Evolutionary conservation across 2,888 invertebrate species (phyloP).

Genomic region (Caenorhabditis parvicauda): DNA sequence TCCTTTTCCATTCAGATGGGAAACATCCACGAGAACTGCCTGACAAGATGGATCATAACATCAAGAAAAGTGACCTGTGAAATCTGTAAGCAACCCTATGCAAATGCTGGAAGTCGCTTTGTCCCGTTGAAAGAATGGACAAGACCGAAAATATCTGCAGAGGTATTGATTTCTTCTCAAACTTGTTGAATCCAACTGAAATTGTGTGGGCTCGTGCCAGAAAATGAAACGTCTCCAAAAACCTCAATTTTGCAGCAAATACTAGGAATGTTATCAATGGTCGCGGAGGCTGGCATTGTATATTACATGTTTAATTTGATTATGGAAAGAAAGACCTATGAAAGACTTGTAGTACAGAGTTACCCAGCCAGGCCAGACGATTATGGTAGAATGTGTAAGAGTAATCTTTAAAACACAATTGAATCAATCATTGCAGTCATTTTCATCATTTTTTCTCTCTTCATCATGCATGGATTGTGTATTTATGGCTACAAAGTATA

Average conservation of each 20-base stretch:
- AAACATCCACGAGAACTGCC: conserved; percentile 48
- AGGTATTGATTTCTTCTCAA: neutral
- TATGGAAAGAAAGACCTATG: conserved; percentile 11
- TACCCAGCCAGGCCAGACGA: conserved; percentile 23
- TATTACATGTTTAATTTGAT: conserved; percentile 17
- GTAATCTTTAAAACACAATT: neutral
- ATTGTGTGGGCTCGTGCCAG: too few species aligned
- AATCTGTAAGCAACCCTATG: conserved; percentile 47
- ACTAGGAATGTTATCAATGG: conserved; percentile 10
- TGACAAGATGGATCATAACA: conserved; percentile 48
- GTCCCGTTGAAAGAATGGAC: conserved; percentile 41
- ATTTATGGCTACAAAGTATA: too few species aligned
- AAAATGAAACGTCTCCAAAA: too few species aligned
- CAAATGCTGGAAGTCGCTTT: conserved; percentile 33
- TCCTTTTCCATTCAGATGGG: conserved; percentile 47
- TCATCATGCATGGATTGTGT: too few species aligned
- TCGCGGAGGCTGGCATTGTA: conserved; percentile 7
- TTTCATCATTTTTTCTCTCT: too few species aligned
- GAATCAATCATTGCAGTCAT: too few species aligned
- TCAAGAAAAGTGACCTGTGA: conserved; percentile 48
- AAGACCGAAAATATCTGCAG: conserved; percentile 17
- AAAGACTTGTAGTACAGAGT: conserved; percentile 5
- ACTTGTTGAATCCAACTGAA: too few species aligned
- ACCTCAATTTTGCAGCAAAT: conserved; percentile 8
- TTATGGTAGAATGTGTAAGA: conserved; percentile 26